phyloP scores from a whole-genome alignment of 2,797 vertebrate species.

The Cirrhinus molitorella region DNA sequence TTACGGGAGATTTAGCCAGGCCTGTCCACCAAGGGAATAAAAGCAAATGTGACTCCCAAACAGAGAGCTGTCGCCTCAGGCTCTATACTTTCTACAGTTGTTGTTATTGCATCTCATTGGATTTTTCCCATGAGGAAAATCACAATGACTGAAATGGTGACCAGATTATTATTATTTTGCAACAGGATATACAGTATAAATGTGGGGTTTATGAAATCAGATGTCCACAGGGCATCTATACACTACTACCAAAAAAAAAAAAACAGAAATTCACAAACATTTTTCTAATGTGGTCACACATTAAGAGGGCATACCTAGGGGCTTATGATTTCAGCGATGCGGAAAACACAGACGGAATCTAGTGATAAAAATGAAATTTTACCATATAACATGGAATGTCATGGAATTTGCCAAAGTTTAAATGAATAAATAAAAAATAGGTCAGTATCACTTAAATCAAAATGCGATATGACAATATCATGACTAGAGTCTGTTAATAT shows the following conservation, averaged over 20 bases:
- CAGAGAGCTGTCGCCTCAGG: slow-evolving; percentile 50
- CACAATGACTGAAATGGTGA: slow-evolving; percentile 79
- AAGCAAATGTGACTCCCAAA: slow-evolving; percentile 41
- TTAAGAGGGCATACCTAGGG: background rate
- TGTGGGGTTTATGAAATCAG: slow-evolving; percentile 79
- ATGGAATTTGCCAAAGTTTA: too few relatives aligned
- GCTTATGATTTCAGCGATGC: too few relatives aligned
- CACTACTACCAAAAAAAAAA: background rate
- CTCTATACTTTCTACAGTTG: slow-evolving; percentile 54
- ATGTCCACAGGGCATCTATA: slow-evolving; percentile 69
- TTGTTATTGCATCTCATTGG: slow-evolving; percentile 59
- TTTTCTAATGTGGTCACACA: background rate
- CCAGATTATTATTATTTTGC: slow-evolving; percentile 77
- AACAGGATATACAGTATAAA: slow-evolving; percentile 76
- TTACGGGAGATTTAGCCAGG: slow-evolving; percentile 60
- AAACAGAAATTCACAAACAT: background rate
- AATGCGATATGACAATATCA: too few relatives aligned
- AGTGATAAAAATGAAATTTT: too few relatives aligned
- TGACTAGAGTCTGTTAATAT: too few relatives aligned
- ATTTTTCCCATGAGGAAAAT: slow-evolving; percentile 71
- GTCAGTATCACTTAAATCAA: too few relatives aligned
- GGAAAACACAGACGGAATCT: too few relatives aligned
- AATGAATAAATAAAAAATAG: too few relatives aligned
- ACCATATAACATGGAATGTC: too few relatives aligned
- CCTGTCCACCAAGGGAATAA: slow-evolving; percentile 36